A percentile compares a stretch with the other conserved stretches of the same genome.
Conservation (phyloP, 1,140 invertebrate species). For the Microplitis mediator region DNA sequence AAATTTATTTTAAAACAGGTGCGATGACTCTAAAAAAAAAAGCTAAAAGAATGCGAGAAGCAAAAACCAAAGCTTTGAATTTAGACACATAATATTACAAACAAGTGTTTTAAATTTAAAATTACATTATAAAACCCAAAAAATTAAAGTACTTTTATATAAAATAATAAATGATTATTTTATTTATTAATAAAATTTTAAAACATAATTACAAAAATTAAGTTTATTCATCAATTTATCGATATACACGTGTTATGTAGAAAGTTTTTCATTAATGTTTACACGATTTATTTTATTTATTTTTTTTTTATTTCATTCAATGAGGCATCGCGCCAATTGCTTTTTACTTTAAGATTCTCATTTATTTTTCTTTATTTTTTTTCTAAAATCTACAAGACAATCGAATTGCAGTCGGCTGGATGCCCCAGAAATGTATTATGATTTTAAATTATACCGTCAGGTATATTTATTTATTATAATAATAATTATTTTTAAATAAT, state of each 20-base stretch:
- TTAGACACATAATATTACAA: not conserved
- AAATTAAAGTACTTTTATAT: slow-evolving; percentile 2
- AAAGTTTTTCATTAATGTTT: slow-evolving; percentile 44
- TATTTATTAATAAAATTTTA: slow-evolving; percentile 17
- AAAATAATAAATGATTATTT: not conserved
- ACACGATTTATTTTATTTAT: not conserved
- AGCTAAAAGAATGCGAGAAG: slow-evolving; percentile 38
- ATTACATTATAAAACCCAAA: too few species aligned
- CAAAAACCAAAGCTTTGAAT: slow-evolving; percentile 23
- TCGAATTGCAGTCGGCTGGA: slow-evolving; percentile 39
- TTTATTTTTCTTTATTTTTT: slow-evolving; percentile 28
- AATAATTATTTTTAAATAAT: slow-evolving; percentile 6
- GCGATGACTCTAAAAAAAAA: slow-evolving; percentile 46
- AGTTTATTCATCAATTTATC: slow-evolving; percentile 60
- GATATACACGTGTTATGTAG: slow-evolving; percentile 57
- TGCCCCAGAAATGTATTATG: slow-evolving; percentile 35
- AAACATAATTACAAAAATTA: slow-evolving; percentile 55
- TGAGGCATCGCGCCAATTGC: slow-evolving; percentile 45
- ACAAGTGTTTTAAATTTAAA: not conserved
- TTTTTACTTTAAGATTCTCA: slow-evolving; percentile 23
- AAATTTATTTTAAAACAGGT: slow-evolving; percentile 31
- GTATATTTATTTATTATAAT: slow-evolving; percentile 3
- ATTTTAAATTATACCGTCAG: not conserved
- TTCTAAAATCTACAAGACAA: slow-evolving; percentile 34
- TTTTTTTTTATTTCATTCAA: not conserved